Base-by-base conservation (phyloP, 2,888 invertebrate genomes). In the Brachypalpus laphriformis region DNA sequence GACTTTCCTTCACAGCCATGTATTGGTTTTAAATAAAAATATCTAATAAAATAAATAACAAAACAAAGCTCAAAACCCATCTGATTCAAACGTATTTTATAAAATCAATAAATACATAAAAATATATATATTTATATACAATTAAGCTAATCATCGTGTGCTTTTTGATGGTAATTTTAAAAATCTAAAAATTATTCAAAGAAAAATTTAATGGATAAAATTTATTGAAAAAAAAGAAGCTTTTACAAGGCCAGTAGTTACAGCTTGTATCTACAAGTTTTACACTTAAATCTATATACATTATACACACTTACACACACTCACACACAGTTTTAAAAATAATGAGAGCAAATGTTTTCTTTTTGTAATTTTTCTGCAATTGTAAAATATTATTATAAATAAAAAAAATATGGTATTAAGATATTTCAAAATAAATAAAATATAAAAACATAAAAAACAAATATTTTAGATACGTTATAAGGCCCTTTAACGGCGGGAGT, bases 401-500 rank as follows among this genome's bases (percentile, higher is more conserved):
- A 78, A 51, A 40, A 51, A 16, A 28, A 57, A 54, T n/a, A 59
- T 42, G 22, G 20, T 28, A 77, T 57, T 49, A 59, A 56, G 54
- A 65, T 11, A 76, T 78, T 54, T 49, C 63, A 51, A 49, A 40
- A 49, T 57, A 66, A 70, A 61, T 54, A 57, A 51, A 54, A 66
- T 63, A 61, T 54, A 57, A 51, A 54, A 56, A 71, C 16, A 49
- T 42, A 68, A 61, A 16, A 65, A 61, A 16, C 51, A 65, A 65
- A 81, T 85, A 81, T 85, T 85, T 85, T 85, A 85, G 85, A 85
- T 81, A 85, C 85, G 81, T 81, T 81, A 76, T 59, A 85, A 85
- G 57, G 81, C 81, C 85, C 81, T 85, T 76, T 76, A 85, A 85
- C 71, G 85, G 85, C 81, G 81, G 70, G 81, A 81, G 71, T 59